A percentile compares a stretch with the other conserved stretches of the same genome.
Evolutionary conservation across 2,113 vertebrate species (phyloP).

Genomic region (Pomatostomus ruficeps): DNA sequence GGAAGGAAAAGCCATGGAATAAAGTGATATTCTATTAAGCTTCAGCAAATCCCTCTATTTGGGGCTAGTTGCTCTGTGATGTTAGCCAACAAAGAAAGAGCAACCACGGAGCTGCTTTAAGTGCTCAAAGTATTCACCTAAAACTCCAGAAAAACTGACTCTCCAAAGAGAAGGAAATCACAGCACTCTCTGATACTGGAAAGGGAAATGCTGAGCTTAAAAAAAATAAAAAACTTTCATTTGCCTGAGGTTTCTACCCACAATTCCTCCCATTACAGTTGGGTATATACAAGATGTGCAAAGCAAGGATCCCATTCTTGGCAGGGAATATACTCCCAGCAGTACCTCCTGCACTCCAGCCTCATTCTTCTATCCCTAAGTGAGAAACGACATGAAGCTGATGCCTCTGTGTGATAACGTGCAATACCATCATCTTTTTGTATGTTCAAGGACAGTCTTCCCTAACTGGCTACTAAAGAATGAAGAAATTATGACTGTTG

Average conservation of each 20-base stretch:
- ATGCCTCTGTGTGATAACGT: neutral
- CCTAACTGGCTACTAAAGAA: neutral
- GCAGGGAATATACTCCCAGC: neutral
- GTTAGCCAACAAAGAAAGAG: neutral
- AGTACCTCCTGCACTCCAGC: neutral
- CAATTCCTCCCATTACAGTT: neutral
- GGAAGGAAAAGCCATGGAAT: neutral
- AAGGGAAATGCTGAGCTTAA: neutral
- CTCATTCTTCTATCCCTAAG: accelerated
- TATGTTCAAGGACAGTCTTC: neutral
- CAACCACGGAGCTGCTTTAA: neutral
- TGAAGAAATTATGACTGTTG: neutral
- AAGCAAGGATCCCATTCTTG: neutral
- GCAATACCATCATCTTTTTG: neutral
- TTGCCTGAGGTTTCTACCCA: neutral
- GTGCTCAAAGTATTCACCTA: neutral
- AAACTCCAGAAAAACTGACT: neutral
- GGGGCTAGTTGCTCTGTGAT: neutral
- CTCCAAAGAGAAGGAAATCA: neutral
- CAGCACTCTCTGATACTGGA: neutral
- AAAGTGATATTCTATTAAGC: neutral
- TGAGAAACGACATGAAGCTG: neutral
- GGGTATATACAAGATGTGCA: neutral
- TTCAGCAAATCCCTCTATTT: neutral
- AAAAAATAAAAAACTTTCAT: accelerated